Percentiles rank a stretch among this genome's conserved stretches.
phyloP scores from a whole-genome alignment of 2,888 invertebrate genomes.

The Nebria salina region DNA sequence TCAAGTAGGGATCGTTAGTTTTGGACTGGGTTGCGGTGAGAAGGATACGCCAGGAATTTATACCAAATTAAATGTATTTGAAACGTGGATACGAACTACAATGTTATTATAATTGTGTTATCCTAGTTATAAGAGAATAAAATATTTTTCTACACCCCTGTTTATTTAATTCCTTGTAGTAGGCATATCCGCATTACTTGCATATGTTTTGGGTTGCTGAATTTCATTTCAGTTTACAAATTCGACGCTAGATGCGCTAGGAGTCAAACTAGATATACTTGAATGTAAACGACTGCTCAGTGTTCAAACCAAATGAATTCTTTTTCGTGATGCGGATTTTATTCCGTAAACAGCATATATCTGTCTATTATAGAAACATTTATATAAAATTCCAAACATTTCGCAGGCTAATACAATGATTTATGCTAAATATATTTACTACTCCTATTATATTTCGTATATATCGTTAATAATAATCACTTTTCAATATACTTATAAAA shows the following conservation, averaged over 20 bases:
- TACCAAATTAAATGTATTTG: constrained; percentile 40
- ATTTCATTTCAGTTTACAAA: not conserved
- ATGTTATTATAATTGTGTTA: constrained; percentile 20
- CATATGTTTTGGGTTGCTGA: not conserved
- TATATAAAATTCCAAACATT: no score
- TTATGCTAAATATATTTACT: no score
- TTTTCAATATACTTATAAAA: no score
- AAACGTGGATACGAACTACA: constrained; percentile 32
- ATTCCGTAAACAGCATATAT: no score
- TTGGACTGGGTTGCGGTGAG: constrained; percentile 41
- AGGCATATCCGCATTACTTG: not conserved
- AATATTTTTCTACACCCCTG: constrained; percentile 4
- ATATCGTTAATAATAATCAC: no score
- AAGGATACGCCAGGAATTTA: constrained; percentile 40
- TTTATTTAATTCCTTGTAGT: not conserved
- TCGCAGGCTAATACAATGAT: no score
- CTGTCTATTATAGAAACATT: no score
- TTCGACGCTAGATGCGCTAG: not conserved
- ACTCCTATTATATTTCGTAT: no score
- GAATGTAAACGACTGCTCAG: no score
- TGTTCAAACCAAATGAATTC: no score
- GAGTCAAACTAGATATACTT: not conserved
- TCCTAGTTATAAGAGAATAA: not conserved
- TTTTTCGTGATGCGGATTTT: no score
- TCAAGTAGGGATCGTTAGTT: constrained; percentile 41